These are phyloP conservation scores for Crotalus adamanteus DNA, from an alignment of 2,797 vertebrate genomes.

Conservation along the genomic window DNA sequence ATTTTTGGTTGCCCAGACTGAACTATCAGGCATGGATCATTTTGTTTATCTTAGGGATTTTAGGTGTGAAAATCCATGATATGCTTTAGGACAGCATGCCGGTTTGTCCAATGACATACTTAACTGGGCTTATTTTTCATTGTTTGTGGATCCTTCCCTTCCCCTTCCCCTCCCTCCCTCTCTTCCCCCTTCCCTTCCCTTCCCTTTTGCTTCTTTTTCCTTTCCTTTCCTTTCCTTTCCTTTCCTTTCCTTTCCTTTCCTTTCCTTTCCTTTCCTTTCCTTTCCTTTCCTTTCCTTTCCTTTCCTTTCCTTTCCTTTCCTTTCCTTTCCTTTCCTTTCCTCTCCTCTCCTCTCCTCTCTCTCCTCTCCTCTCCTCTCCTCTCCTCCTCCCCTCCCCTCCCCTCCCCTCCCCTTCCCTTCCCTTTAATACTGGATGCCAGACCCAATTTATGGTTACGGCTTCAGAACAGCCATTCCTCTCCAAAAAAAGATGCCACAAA, in stretches of 20 bases:
- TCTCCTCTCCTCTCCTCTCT: no score
- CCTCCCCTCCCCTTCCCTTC: no score
- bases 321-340: no score
- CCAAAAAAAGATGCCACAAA: not conserved
- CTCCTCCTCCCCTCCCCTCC: rapidly evolving
- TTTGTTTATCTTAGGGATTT: not conserved
- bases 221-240: no score
- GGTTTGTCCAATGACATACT: not conserved
- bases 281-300: rapidly evolving
- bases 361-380: rapidly evolving
- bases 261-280: no score
- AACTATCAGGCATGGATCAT: not conserved
- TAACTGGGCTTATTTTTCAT: not conserved
- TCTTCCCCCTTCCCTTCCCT: rapidly evolving
- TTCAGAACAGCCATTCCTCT: not conserved
- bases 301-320: no score
- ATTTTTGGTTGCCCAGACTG: not conserved
- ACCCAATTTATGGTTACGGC: not conserved
- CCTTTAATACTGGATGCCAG: not conserved
- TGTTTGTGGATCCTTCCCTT: not conserved
- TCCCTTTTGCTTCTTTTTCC: no score
- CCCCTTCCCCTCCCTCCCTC: no score
- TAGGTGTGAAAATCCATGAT: not conserved
- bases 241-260: no score
- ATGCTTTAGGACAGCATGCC: not conserved